Base-by-base conservation (phyloP, 2,888 invertebrate species). In the Pristionchus maxplancki region DNA sequence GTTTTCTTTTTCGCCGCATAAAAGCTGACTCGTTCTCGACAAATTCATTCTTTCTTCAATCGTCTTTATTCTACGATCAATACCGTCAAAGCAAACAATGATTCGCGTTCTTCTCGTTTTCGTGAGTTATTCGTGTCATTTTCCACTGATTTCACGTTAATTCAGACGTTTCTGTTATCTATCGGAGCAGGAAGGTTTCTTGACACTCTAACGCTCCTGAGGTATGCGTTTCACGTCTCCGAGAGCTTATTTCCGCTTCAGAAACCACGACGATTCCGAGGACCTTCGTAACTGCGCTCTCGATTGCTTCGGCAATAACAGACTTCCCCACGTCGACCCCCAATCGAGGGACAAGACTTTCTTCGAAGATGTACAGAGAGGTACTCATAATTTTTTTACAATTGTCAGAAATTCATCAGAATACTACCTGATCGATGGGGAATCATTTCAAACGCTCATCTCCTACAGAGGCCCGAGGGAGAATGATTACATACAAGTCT, bases 281-380 rank as follows among this genome's bases (percentile, higher is more conserved):
- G 48, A 17, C 11, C 44, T 78, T 48, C 78, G 78, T 0, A 28
- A 28, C 8, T 78, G 78, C 44, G 78, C 78, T 9, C n/a, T 78
- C 13, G 78, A 78, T 48, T 78, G 78, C 28, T 78, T 78, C 48
- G 78, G 48, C 3, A 48, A 44, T n/a, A 78, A 78, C 28, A 48
- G 44, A 78, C 78, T 78, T 4, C 44, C 78, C 17, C n/a, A n/a
- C n/a, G 11, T 48, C 24, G 78, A 78, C n/a, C 78, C 78, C 3
- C 78, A 78, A 28, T 78, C 44, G 44, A 78, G 6, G 28, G 34
- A 44, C 44, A 78, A 48, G 6, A 78, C 78, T 1, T 78, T n/a
- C 44, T 78, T 78, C n/a, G 78, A 78, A 28, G 44, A 78, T 78
- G n/a, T 78, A 8, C n/a, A 78, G 24, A n/a, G 44, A n/a, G 78